Percentiles rank a stretch among this genome's conserved stretches.
Conservation (phyloP, 2,797 vertebrate genomes). For the Mormyrus proboscirostris region DNA sequence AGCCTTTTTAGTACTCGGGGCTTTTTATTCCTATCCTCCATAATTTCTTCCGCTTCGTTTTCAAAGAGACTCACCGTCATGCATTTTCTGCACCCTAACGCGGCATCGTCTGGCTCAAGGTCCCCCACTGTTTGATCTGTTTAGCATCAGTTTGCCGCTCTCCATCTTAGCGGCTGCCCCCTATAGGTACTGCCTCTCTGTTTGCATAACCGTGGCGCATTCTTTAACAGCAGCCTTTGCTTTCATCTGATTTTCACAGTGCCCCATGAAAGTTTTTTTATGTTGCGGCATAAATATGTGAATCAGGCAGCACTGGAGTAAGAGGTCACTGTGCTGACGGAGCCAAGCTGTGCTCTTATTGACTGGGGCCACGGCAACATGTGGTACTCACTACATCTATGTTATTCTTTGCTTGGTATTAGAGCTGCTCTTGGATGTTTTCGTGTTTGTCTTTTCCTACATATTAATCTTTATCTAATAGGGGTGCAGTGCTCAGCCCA, state of each 20-base stretch:
- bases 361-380: conserved; percentile 46
- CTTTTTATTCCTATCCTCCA: conserved; percentile 39
- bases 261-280: conserved; percentile 27
- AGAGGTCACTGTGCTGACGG: conserved; percentile 35
- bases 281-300: conserved; percentile 43
- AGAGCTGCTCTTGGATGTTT: conserved; percentile 54
- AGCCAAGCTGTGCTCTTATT: conserved; percentile 42
- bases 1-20: conserved; percentile 24
- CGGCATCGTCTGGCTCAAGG: conserved; percentile 51
- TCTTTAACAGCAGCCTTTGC: conserved; percentile 19
- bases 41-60: conserved; percentile 32
- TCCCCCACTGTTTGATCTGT: conserved; percentile 46
- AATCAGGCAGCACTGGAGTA: conserved; percentile 30
- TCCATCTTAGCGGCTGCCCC: conserved; percentile 43
- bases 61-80: background rate
- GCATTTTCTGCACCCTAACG: conserved; percentile 43
- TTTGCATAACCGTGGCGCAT: conserved; percentile 21
- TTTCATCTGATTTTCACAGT: conserved; percentile 24
- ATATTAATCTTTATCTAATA: conserved; percentile 58
- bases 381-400: conserved; percentile 61
- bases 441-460: conserved; percentile 54
- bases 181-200: conserved; percentile 22
- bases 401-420: conserved; percentile 57
- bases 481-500: conserved; percentile 45
- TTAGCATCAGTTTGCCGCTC: conserved; percentile 42